phyloP scores from a whole-genome alignment of 2,888 invertebrate genomes.

The Thelaira solivaga region DNA sequence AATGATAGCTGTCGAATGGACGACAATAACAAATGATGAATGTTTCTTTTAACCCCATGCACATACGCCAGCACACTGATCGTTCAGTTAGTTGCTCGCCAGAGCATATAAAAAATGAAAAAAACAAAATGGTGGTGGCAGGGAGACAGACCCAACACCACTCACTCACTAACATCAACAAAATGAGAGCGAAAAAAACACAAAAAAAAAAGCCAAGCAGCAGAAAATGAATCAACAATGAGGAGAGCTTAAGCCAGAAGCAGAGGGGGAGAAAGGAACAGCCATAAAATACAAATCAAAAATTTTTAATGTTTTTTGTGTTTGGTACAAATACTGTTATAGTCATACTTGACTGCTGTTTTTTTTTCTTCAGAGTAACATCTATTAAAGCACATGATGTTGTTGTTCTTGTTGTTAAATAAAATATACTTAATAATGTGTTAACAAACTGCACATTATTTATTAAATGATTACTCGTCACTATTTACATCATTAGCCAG shows the following conservation, averaged over 20 bases:
- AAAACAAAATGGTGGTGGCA: slow-evolving; percentile 42
- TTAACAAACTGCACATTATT: slow-evolving; percentile 58
- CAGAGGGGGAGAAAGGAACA: not conserved
- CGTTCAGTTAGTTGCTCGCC: not conserved
- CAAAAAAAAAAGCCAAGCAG: not conserved
- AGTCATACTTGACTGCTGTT: slow-evolving; percentile 1
- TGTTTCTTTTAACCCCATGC: slow-evolving; percentile 57
- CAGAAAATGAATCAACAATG: slow-evolving; percentile 7
- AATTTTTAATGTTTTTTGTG: not conserved
- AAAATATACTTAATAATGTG: slow-evolving; percentile 50
- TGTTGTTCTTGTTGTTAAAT: slow-evolving; percentile 19
- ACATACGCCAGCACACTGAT: slow-evolving; percentile 2
- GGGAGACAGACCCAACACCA: not conserved
- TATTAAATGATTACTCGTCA: slow-evolving; percentile 58
- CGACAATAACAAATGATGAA: slow-evolving; percentile 63
- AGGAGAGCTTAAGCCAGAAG: not conserved
- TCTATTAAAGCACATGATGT: slow-evolving; percentile 46
- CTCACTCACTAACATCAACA: too few species aligned
- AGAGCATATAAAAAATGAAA: slow-evolving; percentile 3
- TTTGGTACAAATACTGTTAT: slow-evolving; percentile 17
- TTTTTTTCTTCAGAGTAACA: slow-evolving; percentile 12
- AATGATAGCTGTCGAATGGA: slow-evolving; percentile 63
- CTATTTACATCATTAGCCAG: slow-evolving; percentile 47
- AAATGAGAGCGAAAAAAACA: slow-evolving; percentile 32
- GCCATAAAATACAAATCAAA: not conserved